Evolutionary conservation across 2,113 vertebrate species (phyloP), one percentile per base, ranked within the genome.

Genomic region (Nycticryphes semicollaris): DNA sequence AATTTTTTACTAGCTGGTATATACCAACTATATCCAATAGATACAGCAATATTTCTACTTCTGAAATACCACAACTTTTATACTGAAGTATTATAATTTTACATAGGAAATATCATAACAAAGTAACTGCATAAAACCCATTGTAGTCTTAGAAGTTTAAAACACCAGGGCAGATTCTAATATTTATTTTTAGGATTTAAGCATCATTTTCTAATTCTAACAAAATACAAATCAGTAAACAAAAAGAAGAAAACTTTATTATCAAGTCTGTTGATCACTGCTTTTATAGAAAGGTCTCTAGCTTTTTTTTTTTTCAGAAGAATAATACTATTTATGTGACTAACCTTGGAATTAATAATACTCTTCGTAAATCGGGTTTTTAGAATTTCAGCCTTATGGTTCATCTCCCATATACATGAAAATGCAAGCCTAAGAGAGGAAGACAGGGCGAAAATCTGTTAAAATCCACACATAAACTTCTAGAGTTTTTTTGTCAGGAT

Each of bases 381-480:
- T 54, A 99, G 78, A 91, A 99, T 98, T 97, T 99, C 98, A 93
- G 99, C 99, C 47, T 98, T 96, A 70, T 98, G 96, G 94, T 98
- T 99, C 98, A 99, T 98, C 98, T 99, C 99, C 99, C 99, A 99
- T 97, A 99, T 99, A 93, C 99, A 99, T 3, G 99, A 99, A 98
- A 99, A 99, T 28, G 99, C 98, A 89, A 99, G 94, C 87, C 99
- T 99, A 74, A 33, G 45, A 54, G 30, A 74, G 7, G 41, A 28
- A 75, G 24, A 77, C 21, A 37, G 3, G 25, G 14, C 14, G 15
- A 2, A 37, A 70, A 89, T 41, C 37, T 70, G 9, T 88, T 73
- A 83, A 91, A 94, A 87, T 51, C 60, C 31, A 78, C 35, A 47
- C 33, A 51, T 8, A 63, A 63, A 57, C 21, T 88, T 28, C n/a